These are phyloP conservation scores for Myotis yumanensis DNA, from an alignment of 2,113 vertebrate genomes.

Conservation along the genomic window DNA sequence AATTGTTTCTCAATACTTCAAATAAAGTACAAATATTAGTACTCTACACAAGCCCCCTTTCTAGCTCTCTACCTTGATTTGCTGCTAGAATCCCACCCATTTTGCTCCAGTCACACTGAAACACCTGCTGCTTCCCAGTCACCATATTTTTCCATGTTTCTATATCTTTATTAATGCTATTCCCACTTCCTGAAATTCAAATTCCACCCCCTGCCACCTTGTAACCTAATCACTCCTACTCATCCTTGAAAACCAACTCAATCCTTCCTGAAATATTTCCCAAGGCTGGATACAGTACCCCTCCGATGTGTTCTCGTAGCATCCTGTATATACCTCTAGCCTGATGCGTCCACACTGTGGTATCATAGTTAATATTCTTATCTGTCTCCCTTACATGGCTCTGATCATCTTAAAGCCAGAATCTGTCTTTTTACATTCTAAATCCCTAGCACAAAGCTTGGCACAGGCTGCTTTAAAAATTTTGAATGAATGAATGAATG, in stretches of 20 bases:
- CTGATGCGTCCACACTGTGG: background rate
- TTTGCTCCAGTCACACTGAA: background rate
- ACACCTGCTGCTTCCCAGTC: background rate
- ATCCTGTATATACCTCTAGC: no score
- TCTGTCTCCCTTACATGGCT: background rate
- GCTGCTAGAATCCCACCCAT: background rate
- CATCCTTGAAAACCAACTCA: background rate
- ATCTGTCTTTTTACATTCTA: background rate
- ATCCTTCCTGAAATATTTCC: background rate
- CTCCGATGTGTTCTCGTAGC: background rate
- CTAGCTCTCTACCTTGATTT: background rate
- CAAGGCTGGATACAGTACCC: background rate
- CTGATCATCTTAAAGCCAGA: background rate
- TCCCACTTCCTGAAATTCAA: background rate
- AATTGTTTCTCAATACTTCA: background rate
- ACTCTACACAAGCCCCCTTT: background rate
- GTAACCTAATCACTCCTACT: background rate
- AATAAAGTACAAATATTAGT: background rate
- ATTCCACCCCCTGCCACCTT: background rate
- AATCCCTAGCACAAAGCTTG: background rate
- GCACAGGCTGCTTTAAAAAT: background rate
- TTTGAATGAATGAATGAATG: background rate
- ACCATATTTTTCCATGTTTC: background rate
- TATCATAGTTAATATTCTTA: background rate
- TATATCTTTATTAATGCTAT: background rate